Evolutionary conservation across 2,888 invertebrate species (phyloP).

Genomic region (Eurytoma adleriae): DNA sequence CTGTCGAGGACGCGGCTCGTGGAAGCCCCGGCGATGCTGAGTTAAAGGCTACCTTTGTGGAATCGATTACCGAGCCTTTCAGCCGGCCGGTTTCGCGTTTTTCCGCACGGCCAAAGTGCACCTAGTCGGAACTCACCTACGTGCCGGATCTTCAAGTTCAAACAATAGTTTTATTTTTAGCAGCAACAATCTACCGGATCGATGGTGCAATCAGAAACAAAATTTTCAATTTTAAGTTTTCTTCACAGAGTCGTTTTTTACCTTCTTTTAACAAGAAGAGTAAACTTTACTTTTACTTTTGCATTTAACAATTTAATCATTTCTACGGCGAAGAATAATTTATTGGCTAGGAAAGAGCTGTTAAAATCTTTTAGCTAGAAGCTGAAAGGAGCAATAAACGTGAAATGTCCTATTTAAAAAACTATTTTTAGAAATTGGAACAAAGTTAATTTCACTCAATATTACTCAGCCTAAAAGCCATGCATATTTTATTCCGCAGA

Average conservation of each 20-base stretch:
- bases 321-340: not conserved
- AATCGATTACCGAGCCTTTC: constrained; percentile 24
- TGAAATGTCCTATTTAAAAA: constrained; percentile 7
- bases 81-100: not conserved
- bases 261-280: too few species aligned
- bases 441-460: constrained; percentile 12
- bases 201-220: too few species aligned
- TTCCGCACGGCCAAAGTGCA: too few species aligned
- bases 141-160: not conserved
- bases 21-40: not conserved
- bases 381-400: not conserved
- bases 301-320: too few species aligned
- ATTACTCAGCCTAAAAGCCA: constrained; percentile 10
- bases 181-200: too few species aligned
- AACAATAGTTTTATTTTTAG: too few species aligned
- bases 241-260: too few species aligned
- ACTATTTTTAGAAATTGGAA: constrained; percentile 35
- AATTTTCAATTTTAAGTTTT: too few species aligned
- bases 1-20: not conserved
- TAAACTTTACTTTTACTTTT: too few species aligned
- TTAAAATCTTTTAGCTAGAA: not conserved
- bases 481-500: constrained; percentile 15
- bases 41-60: constrained; percentile 42
- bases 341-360: not conserved
- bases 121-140: too few species aligned